Base-by-base conservation (phyloP, 2,113 vertebrate genomes). In the Todiramphus saurophagus region DNA sequence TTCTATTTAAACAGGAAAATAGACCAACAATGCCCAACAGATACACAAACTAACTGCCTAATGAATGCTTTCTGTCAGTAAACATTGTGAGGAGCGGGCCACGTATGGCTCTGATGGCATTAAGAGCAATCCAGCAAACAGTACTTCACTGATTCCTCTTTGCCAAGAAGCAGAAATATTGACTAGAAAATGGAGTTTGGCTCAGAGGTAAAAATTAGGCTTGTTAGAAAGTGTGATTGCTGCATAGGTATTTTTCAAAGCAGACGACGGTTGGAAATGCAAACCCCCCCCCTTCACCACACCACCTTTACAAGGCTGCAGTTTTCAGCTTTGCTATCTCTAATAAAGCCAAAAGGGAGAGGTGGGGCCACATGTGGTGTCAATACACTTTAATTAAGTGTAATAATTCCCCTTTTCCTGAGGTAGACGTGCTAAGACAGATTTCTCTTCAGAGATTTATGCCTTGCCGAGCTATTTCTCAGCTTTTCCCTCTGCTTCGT, bases 361-460 rank as follows among this genome's bases (percentile, higher is more conserved):
- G 93, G 97, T 97, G 97, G 95, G 96, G 97, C 97, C 96, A 98
- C 98, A 98, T 98, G 98, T 98, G 98, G 98, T 98, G 98, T 98
- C 98, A 98, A 98, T 99, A 98, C 98, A 97, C 97, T 98, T 98
- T 98, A 99, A 99, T 98, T 98, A 98, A 98, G 97, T 98, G 98
- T 91, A 99, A 98, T 98, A 98, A 99, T 98, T 98, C 98, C 98
- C 96, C 96, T 98, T 98, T 98, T 98, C 98, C 98, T 98, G 98
- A 97, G 95, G 96, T 98, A 97, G 98, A 98, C 97, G 95, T 97
- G 97, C 97, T 96, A 95, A 98, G 94, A 97, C 95, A 96, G 94
- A 97, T 97, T 97, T 97, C 96, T 97, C 89, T 23, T 90, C 39
- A 18, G 97, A 97, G 96, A 94, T 97, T 97, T 96, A 96, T 94